Evolutionary conservation across 2,888 invertebrate species (phyloP), one percentile per base, ranked within the genome.

Genomic region (Meganola albula): DNA sequence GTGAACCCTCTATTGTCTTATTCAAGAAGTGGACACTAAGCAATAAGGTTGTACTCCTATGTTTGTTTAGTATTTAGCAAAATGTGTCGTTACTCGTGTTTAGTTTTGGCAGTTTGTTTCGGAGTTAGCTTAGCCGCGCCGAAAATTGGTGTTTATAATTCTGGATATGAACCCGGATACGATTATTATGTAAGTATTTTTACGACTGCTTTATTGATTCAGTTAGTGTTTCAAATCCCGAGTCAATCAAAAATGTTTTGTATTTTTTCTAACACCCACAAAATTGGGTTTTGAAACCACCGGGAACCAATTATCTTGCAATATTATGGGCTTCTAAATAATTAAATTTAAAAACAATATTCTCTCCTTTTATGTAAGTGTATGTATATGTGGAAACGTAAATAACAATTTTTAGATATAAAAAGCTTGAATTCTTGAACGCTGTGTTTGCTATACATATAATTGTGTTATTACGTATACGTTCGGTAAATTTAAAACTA

Each of bases 171-270:
- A 27, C 68, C 70, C 11, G 73, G 67, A 53, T 73, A 89, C 40
- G 88, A 89, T 66, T 90, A 90, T 71, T 88, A 89, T 72, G 90
- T 90, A 80, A 89, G 90, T 40, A 28, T 35, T 31, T 43, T n/a
- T n/a, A n/a, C n/a, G n/a, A n/a, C n/a, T n/a, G n/a, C n/a, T n/a
- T n/a, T n/a, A n/a, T n/a, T n/a, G n/a, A n/a, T n/a, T n/a, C n/a
- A n/a, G n/a, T n/a, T n/a, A n/a, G n/a, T n/a, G n/a, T n/a, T n/a
- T n/a, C n/a, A n/a, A n/a, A n/a, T n/a, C n/a, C n/a, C n/a, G n/a
- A n/a, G n/a, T n/a, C n/a, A n/a, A n/a, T n/a, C n/a, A n/a, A n/a
- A n/a, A n/a, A n/a, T n/a, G n/a, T n/a, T n/a, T n/a, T n/a, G n/a
- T n/a, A n/a, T n/a, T n/a, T n/a, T n/a, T n/a, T n/a, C n/a, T n/a